A percentile compares a stretch with the other conserved stretches of the same genome.
phyloP scores from a whole-genome alignment of 2,888 invertebrate genomes.

The Drosophila mayaguana region DNA sequence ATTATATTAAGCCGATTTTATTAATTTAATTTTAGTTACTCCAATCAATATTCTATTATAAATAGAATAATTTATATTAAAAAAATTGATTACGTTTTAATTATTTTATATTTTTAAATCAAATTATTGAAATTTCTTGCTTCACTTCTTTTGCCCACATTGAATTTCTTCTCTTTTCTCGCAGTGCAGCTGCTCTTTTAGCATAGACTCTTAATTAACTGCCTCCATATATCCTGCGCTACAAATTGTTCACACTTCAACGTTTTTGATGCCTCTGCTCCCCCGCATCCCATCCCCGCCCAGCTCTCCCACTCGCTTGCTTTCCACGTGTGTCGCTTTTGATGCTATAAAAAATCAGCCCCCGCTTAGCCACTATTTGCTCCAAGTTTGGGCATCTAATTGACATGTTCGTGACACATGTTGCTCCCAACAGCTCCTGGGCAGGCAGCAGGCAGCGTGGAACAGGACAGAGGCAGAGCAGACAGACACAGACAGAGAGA shows the following conservation, averaged over 20 bases:
- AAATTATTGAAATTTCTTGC: no score
- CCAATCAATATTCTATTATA: no score
- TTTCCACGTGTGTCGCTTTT: conserved; percentile 57
- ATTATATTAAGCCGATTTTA: no score
- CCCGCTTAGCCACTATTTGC: conserved; percentile 17
- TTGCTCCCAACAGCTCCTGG: conserved; percentile 60
- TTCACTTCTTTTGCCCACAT: background rate
- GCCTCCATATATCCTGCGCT: conserved; percentile 61
- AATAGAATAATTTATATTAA: no score
- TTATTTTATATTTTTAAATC: no score
- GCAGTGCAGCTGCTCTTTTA: conserved; percentile 9
- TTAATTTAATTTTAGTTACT: no score
- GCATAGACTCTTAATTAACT: conserved; percentile 72
- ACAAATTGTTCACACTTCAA: conserved; percentile 83
- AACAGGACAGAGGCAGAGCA: background rate
- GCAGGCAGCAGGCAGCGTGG: conserved; percentile 19
- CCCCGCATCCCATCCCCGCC: background rate
- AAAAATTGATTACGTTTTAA: no score
- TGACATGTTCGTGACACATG: conserved; percentile 82
- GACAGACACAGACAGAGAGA: background rate
- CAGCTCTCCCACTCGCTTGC: conserved; percentile 16
- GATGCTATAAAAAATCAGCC: conserved; percentile 38
- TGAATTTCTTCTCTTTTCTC: background rate
- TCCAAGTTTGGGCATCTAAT: conserved; percentile 68
- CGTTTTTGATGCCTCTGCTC: conserved; percentile 57